Evolutionary conservation across 1,140 invertebrate genomes (phyloP).

Genomic region (Drosophila jambulina): DNA sequence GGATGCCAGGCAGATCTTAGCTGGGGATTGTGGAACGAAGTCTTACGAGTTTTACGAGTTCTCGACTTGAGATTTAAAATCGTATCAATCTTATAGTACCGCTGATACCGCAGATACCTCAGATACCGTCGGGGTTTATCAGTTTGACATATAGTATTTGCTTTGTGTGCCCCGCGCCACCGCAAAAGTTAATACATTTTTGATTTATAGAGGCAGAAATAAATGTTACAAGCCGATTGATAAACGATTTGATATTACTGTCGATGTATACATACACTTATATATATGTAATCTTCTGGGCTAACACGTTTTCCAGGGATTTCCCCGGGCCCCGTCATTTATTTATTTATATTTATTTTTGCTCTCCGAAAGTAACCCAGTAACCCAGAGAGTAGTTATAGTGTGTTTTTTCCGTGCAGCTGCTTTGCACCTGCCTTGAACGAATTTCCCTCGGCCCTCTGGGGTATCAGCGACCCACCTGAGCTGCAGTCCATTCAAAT

Average conservation of each 20-base stretch:
- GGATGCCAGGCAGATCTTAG: neutral
- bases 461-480: slow-evolving; percentile 7
- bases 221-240: slow-evolving; percentile 28
- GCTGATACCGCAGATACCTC: slow-evolving; percentile 1
- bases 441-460: slow-evolving; percentile 19
- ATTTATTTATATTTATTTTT: slow-evolving; percentile 1
- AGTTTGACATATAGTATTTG: slow-evolving; percentile 23
- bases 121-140: slow-evolving; percentile 8
- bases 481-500: slow-evolving; percentile 44
- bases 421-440: slow-evolving; percentile 30
- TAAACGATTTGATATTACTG: slow-evolving; percentile 41
- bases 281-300: neutral
- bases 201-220: slow-evolving; percentile 41
- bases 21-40: neutral
- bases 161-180: slow-evolving; percentile 3
- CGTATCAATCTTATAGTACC: slow-evolving; percentile 31
- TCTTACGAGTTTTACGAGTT: slow-evolving; percentile 14
- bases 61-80: slow-evolving; percentile 33
- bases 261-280: neutral
- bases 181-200: slow-evolving; percentile 37
- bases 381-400: slow-evolving; percentile 6
- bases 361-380: slow-evolving; percentile 21
- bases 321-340: slow-evolving; percentile 1
- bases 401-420: slow-evolving; percentile 7
- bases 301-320: slow-evolving; percentile 23